Percentiles rank a stretch among this genome's conserved stretches.
Evolutionary conservation across 2,888 invertebrate species (phyloP).

Genomic region (Lacanobia oleracea): DNA sequence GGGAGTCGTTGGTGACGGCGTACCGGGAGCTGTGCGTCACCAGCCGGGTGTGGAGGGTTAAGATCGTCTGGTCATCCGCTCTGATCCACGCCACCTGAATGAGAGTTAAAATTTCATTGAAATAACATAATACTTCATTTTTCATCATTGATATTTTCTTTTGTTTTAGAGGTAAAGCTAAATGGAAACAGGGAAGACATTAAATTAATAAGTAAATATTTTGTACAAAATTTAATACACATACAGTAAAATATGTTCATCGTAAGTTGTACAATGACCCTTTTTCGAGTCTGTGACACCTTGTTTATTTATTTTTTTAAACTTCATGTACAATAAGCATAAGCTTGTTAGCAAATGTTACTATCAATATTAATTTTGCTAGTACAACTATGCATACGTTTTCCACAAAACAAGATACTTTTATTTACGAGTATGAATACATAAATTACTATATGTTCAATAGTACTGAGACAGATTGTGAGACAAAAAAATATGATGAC

Average conservation of each 20-base stretch:
- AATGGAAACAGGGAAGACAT: not conserved
- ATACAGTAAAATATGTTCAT: not conserved
- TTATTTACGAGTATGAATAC: too few species aligned
- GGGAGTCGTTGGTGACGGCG: slow-evolving; percentile 93
- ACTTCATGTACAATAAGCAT: too few species aligned
- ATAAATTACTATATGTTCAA: too few species aligned
- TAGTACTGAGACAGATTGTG: too few species aligned
- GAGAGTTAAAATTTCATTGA: not conserved
- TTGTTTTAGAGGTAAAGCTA: not conserved
- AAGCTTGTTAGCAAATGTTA: not conserved
- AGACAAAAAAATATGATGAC: too few species aligned
- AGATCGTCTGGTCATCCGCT: slow-evolving; percentile 94
- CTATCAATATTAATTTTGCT: not conserved
- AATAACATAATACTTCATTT: too few species aligned
- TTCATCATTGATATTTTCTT: not conserved
- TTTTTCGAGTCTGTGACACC: too few species aligned
- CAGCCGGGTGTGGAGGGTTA: slow-evolving; percentile 93
- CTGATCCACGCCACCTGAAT: slow-evolving; percentile 94
- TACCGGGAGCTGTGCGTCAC: slow-evolving; percentile 94
- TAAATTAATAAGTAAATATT: too few species aligned
- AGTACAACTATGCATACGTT: not conserved
- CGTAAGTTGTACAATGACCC: not conserved
- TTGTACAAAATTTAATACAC: not conserved
- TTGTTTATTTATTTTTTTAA: too few species aligned
- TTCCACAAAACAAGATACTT: too few species aligned